phyloP scores from a whole-genome alignment of 2,113 vertebrate genomes.

The Motacilla alba region DNA sequence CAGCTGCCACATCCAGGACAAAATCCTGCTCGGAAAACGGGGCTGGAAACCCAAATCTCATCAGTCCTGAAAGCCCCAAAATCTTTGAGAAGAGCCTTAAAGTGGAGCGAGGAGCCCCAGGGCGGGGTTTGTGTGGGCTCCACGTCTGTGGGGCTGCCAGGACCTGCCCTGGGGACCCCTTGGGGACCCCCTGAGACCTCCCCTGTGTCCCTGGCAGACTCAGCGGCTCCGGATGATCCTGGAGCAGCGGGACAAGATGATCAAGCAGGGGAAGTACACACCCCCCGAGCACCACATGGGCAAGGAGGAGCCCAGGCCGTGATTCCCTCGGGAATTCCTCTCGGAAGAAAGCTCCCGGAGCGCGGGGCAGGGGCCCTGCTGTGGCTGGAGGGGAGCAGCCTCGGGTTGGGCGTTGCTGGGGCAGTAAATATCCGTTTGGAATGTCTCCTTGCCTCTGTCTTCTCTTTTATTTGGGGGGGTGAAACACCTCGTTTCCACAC shows the following conservation, averaged over 20 bases:
- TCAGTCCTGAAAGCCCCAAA: too few species aligned
- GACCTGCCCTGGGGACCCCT: background rate
- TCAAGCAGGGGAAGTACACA: slow-evolving; percentile 86
- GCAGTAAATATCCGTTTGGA: background rate
- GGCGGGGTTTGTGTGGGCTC: accelerated
- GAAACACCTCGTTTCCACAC: accelerated
- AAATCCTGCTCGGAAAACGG: accelerated
- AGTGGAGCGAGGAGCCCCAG: accelerated
- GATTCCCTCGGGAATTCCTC: background rate
- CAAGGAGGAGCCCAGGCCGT: slow-evolving; percentile 61
- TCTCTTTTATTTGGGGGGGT: background rate
- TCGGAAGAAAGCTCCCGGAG: accelerated
- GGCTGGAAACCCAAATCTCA: accelerated
- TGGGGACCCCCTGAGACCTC: background rate
- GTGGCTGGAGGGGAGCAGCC: background rate
- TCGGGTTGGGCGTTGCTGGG: accelerated
- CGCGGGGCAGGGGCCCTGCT: background rate
- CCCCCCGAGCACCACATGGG: slow-evolving; percentile 74
- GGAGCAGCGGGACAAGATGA: slow-evolving; percentile 81
- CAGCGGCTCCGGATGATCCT: slow-evolving; percentile 70
- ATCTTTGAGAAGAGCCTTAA: background rate
- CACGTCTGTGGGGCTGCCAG: accelerated
- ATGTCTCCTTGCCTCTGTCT: background rate
- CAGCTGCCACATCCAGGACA: accelerated
- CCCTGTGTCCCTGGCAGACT: slow-evolving; percentile 62